Conservation (phyloP, 2,797 vertebrate species). For the Myotis myotis region DNA sequence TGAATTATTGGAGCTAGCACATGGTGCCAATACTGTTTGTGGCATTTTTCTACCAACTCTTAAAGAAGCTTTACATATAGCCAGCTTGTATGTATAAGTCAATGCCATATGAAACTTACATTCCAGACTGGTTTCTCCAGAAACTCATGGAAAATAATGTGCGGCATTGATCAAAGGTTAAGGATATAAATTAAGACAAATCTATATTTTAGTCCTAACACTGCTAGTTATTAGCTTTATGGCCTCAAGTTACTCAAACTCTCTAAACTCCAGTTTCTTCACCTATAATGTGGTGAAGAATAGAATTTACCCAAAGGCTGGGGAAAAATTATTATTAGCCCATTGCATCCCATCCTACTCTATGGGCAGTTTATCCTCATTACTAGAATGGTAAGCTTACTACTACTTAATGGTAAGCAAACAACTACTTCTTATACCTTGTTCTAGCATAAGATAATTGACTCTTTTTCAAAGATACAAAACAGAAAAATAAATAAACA, state of each 20-base stretch:
- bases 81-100: not conserved
- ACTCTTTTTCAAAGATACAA: constrained; percentile 21
- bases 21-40: not conserved
- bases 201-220: not conserved
- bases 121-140: not conserved
- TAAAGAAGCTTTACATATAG: not conserved
- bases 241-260: not conserved
- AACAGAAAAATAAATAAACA: constrained; percentile 6
- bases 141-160: not conserved
- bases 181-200: not conserved
- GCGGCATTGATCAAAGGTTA: not conserved
- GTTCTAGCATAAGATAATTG: not conserved
- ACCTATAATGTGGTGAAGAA: not conserved
- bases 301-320: not conserved
- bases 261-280: not conserved
- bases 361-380: not conserved
- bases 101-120: not conserved
- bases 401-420: no score
- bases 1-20: not conserved
- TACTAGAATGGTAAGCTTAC: constrained; percentile 18
- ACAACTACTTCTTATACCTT: not conserved
- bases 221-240: not conserved
- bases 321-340: not conserved
- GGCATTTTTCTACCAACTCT: not conserved
- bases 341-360: not conserved